phyloP scores from a whole-genome alignment of 2,797 vertebrate genomes.

The Huso huso region DNA sequence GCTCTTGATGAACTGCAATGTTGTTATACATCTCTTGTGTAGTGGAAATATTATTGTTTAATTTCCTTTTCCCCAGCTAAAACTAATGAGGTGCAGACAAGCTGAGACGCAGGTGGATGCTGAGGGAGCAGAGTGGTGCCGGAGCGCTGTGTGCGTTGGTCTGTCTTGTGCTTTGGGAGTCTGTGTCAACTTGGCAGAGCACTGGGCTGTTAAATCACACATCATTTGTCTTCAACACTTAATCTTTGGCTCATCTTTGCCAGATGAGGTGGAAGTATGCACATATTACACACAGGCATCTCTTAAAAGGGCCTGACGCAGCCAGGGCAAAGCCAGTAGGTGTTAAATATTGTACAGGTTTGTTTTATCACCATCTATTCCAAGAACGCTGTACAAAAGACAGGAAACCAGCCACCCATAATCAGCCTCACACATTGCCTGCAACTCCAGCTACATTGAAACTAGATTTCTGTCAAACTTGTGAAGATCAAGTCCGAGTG shows the following conservation, averaged over 20 bases:
- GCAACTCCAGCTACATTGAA: neutral
- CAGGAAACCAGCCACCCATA: neutral
- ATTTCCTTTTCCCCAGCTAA: conserved; percentile 38
- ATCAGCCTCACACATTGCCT: neutral
- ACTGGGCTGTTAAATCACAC: conserved; percentile 26
- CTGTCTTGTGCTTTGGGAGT: neutral
- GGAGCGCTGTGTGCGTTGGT: neutral
- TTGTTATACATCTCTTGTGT: neutral
- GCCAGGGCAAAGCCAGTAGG: neutral
- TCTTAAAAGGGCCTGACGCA: neutral
- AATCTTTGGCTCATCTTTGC: conserved; percentile 26
- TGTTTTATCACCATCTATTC: neutral
- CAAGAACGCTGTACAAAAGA: neutral
- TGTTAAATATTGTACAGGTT: neutral
- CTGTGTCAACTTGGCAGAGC: conserved; percentile 13
- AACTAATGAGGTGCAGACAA: conserved; percentile 35
- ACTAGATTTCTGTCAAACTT: too few relatives aligned
- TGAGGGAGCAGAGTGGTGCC: neutral
- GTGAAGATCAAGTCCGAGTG: too few relatives aligned
- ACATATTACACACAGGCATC: neutral
- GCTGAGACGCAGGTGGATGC: conserved; percentile 17
- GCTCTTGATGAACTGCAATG: neutral
- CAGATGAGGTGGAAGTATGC: conserved; percentile 39
- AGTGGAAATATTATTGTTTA: conserved; percentile 23
- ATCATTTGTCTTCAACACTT: conserved; percentile 42